Base-by-base conservation (phyloP, 2,888 invertebrate species). In the Caenorhabditis sp. region DNA sequence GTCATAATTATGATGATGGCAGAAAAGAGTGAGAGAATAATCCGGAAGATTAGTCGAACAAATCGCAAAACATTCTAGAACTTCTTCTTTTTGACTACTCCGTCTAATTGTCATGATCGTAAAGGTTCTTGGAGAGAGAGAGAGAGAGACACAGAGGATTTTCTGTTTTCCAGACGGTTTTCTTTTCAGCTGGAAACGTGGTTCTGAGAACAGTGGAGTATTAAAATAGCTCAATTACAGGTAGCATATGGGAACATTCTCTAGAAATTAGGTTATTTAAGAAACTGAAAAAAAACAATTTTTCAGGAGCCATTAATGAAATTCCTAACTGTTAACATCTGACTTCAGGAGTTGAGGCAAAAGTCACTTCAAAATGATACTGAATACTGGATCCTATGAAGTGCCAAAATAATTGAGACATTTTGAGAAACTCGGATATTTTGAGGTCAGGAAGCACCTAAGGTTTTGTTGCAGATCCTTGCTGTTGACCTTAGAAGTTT, bases 11-110 rank as follows among this genome's bases (percentile, higher is more conserved):
- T 28, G 38, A 38, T 38, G 38, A 10, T 38, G 38, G 38, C 38
- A 38, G n/a, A 68, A 54, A 51, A 26, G n/a, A 16, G 22, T 22
- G 51, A 68, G 56, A 56, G 51, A 28, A 70, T 64, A 74, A 63
- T 63, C 74, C 56, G 26, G 26, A 51, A 54, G 64, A 74, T 64
- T 64, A 74, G 74, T 54, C 35, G 12, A 41, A 61, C 24, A n/a
- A 51, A 51, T 51, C 49, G 49, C 16, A 61, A 61, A 61, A 68
- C 54, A 54, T 28, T 51, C 66, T 38, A 19, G 54, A 68, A 66
- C 31, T 26, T 31, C 47, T 47, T 44, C 54, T 54, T 8, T 14
- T 38, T 12, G 6, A 19, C 19, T 47, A 6, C 26, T 54, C 24
- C 12, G 0, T 19, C 16, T 58, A 58, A 44, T 59, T 47, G 59